Evolutionary conservation across 2,888 invertebrate species (phyloP), one percentile per base, ranked within the genome.

Genomic region (Dusona sp.): DNA sequence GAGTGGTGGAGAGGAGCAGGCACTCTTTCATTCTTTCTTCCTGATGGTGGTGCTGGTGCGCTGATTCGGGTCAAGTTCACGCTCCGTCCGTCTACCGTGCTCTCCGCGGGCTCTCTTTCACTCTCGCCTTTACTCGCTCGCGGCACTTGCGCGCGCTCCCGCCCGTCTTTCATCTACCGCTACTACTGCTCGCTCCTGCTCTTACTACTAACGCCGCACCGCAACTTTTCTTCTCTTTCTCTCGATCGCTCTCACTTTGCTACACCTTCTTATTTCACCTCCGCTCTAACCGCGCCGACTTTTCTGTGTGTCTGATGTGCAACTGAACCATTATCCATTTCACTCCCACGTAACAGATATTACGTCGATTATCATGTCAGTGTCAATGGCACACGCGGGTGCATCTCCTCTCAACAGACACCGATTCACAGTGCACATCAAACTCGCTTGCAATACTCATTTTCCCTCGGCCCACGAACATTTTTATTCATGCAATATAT

Each of bases 351-450:
- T 90, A 89, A 87, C 89, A 70, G 64, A 80, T 80, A 81, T 83
- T 85, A 88, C 90, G 91, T 81, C 80, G 73, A 81, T 77, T 82
- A 91, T 93, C 92, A 91, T 91, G 92, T 93, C 93, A 93, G 92
- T 93, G 93, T 93, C 93, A 93, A 93, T 92, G 93, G 91, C 92
- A 92, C 89, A 88, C 86, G 77, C 19, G 54, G 22, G 36, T 73
- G 13, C 86, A 83, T 61, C 61, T 61, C 61, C 29, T 16, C 61
- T 61, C 61, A 11, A 29, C 29, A 61, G 61, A 61, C 29, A 61
- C 29, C 61, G 61, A 61, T 61, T 61, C 61, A 29, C 29, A 0
- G 29, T 7, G 61, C 61, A 29, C 16, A 29, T 61, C 61, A 61
- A 29, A 61, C 29, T 29, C 29, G 6, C 29, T 61, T 16, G 16